A percentile compares a stretch with the other conserved stretches of the same genome.
Conservation (phyloP, 2,797 vertebrate genomes). For the Emydoidea blandingii region DNA sequence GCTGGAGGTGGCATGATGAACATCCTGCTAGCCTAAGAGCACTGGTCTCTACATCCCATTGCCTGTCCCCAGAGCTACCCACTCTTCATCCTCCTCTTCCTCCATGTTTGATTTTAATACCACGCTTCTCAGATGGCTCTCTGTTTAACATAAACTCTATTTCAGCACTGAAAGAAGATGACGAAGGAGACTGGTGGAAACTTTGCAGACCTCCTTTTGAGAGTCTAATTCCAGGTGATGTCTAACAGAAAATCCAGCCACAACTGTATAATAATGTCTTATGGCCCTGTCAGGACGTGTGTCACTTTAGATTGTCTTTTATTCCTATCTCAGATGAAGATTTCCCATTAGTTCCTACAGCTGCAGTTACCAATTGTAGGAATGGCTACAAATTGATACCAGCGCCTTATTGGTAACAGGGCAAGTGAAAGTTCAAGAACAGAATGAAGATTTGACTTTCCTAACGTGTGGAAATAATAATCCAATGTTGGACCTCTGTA, state of each 20-base stretch:
- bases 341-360: background rate
- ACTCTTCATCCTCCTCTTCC: background rate
- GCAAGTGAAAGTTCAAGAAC: background rate
- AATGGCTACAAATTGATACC: background rate
- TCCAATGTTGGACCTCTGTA: background rate
- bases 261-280: background rate
- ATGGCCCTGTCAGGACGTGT: background rate
- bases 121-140: background rate
- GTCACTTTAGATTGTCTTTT: background rate
- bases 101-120: background rate
- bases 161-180: background rate
- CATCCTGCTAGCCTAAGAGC: background rate
- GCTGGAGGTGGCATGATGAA: background rate
- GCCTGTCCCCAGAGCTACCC: background rate
- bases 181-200: background rate
- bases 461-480: background rate
- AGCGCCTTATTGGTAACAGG: background rate
- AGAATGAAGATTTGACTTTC: background rate
- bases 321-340: background rate
- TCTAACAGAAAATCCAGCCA: background rate
- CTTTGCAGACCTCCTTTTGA: background rate
- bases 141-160: background rate
- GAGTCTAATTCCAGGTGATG: background rate
- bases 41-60: fast-evolving
- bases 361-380: background rate